Base-by-base conservation (phyloP, 2,888 invertebrate species). In the Papilio elwesi region DNA sequence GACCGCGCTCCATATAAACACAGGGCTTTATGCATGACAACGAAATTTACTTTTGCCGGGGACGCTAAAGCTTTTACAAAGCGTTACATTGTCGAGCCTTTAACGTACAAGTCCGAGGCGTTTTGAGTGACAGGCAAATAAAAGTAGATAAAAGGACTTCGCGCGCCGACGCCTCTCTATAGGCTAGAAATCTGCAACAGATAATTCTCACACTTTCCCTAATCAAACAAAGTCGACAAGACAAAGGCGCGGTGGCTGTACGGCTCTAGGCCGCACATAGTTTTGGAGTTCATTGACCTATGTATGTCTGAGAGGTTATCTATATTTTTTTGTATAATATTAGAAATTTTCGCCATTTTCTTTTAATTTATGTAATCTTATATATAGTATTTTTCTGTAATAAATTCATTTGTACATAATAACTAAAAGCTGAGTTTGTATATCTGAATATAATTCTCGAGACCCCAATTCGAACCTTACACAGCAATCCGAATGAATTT, bases 61-160 rank as follows among this genome's bases (percentile, higher is more conserved):
- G 85, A 89, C 86, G 86, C 87, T 85, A 83, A 87, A 87, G 87
- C 84, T 81, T 83, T 83, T 80, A 88, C 90, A 91, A 90, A 89
- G 89, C 83, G 83, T 81, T 83, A 88, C 87, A 90, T 85, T 91
- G 91, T 91, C 87, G 86, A 84, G 84, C 81, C 83, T 85, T 86
- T 83, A 84, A 81, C 83, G 85, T 85, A 85, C 82, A 81, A 84
- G 86, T 86, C 86, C 85, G 80, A 83, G 87, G 81, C 84, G 83
- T 83, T 86, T 86, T 91, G 91, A 92, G 85, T 90, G 92, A 92
- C 92, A 90, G 87, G 85, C 87, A 90, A 92, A 92, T 91, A 92
- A 91, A 91, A 88, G 85, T 85, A 88, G 85, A 90, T 87, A 90
- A 89, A 88, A 84, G 82, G 79, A 74, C 78, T 78, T 78, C 79